phyloP scores from a whole-genome alignment of 2,888 invertebrate species.

The Smittia aterrima region DNA sequence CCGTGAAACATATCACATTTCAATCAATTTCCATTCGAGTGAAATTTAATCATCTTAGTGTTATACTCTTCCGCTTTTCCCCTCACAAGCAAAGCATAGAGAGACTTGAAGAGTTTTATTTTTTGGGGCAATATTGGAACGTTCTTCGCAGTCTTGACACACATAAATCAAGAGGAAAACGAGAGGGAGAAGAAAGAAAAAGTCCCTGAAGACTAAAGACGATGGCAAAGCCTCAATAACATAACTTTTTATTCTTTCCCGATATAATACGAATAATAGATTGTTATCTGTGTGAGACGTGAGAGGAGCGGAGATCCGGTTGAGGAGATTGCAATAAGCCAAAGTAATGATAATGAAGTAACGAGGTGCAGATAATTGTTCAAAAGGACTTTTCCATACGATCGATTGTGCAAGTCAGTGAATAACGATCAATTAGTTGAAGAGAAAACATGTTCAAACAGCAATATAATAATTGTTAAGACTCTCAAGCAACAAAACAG shows the following conservation, averaged over 20 bases:
- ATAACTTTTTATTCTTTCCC: neutral
- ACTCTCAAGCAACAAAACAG: neutral
- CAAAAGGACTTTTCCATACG: neutral
- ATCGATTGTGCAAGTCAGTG: conserved; percentile 2
- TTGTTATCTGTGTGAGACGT: conserved; percentile 24
- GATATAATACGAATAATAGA: conserved; percentile 13
- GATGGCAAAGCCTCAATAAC: neutral
- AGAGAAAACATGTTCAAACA: neutral
- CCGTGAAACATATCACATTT: neutral
- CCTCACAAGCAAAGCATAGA: neutral
- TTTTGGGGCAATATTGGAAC: conserved; percentile 3
- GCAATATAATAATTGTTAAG: neutral
- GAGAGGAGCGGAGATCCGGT: neutral
- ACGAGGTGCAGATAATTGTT: conserved; percentile 21
- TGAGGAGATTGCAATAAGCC: neutral
- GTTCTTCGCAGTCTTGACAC: neutral
- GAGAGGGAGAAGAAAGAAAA: neutral
- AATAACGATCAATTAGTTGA: conserved; percentile 19
- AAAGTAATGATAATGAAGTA: conserved; percentile 33
- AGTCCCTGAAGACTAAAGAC: neutral
- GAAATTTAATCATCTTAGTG: conserved; percentile 3
- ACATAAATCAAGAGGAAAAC: conserved; percentile 23
- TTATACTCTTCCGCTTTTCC: neutral
- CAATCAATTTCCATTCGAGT: neutral
- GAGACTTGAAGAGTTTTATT: neutral